Conservation (phyloP, 1,140 invertebrate genomes). For the Wasmannia auropunctata region DNA sequence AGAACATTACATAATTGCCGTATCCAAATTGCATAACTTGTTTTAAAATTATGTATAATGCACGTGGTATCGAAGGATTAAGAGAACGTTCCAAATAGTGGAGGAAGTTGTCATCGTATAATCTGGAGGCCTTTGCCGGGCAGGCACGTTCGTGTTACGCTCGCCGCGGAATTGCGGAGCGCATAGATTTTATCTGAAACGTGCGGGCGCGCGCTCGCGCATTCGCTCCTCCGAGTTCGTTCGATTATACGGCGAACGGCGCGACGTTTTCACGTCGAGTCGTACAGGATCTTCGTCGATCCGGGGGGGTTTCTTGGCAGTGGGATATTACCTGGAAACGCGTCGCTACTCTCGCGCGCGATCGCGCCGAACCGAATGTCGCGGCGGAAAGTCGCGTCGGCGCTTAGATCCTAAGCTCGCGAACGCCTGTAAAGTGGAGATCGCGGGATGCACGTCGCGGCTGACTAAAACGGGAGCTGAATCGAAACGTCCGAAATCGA, state of each 20-base stretch:
- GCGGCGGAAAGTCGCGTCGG: background rate
- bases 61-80: background rate
- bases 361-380: slow-evolving; percentile 32
- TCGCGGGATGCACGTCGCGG: slow-evolving; percentile 2
- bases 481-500: background rate
- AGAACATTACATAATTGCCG: too few relatives aligned
- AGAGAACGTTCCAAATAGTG: background rate
- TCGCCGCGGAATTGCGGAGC: slow-evolving; percentile 25
- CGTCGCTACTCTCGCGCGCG: slow-evolving; percentile 49
- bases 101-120: slow-evolving; percentile 18
- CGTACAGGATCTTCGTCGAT: slow-evolving; percentile 76
- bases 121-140: background rate
- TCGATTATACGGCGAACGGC: slow-evolving; percentile 60
- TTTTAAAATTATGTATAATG: background rate
- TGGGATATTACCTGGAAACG: slow-evolving; percentile 66
- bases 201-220: background rate
- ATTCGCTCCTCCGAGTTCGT: slow-evolving; percentile 30
- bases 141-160: slow-evolving; percentile 13
- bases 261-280: slow-evolving; percentile 82
- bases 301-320: slow-evolving; percentile 77
- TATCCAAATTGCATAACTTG: background rate
- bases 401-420: background rate
- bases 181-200: slow-evolving; percentile 51
- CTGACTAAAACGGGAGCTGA: background rate
- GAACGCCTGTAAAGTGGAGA: background rate